phyloP scores from a whole-genome alignment of 2,113 vertebrate genomes.

The Myiozetetes cayanensis region DNA sequence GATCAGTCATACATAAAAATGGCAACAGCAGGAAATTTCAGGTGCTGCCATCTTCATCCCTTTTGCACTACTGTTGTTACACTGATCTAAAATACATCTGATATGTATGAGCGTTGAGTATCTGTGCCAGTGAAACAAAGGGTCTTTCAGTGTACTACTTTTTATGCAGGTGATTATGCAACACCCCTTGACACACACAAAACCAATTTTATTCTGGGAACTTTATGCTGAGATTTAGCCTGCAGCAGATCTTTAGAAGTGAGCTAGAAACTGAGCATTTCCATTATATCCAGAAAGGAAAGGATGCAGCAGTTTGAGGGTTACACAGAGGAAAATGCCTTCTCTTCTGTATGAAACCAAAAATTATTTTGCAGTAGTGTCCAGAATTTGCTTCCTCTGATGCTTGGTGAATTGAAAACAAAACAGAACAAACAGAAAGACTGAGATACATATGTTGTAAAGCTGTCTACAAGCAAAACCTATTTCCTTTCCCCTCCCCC shows the following conservation, averaged over 20 bases:
- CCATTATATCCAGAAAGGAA: neutral
- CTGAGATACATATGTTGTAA: conserved; percentile 48
- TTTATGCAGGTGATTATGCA: neutral
- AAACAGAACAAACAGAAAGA: conserved; percentile 34
- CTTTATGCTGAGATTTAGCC: neutral
- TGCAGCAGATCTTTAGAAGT: neutral
- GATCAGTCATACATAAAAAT: neutral
- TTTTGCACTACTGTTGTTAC: neutral
- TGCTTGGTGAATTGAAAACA: conserved; percentile 17
- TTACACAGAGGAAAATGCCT: neutral
- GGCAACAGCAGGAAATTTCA: neutral
- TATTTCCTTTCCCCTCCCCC: conserved; percentile 41
- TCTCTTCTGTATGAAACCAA: neutral
- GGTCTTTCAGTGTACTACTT: neutral
- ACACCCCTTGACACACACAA: neutral
- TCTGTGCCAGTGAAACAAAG: neutral
- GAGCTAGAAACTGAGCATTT: neutral
- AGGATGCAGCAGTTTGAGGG: neutral
- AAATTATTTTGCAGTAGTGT: neutral
- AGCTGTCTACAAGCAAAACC: conserved; percentile 56
- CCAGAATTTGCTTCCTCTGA: conserved; percentile 40
- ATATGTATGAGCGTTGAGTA: neutral
- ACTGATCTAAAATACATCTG: neutral
- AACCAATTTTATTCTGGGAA: neutral
- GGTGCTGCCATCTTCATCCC: neutral